Evolutionary conservation across 2,797 vertebrate species (phyloP), one percentile per base, ranked within the genome.

Genomic region (Bovichtus diacanthus): DNA sequence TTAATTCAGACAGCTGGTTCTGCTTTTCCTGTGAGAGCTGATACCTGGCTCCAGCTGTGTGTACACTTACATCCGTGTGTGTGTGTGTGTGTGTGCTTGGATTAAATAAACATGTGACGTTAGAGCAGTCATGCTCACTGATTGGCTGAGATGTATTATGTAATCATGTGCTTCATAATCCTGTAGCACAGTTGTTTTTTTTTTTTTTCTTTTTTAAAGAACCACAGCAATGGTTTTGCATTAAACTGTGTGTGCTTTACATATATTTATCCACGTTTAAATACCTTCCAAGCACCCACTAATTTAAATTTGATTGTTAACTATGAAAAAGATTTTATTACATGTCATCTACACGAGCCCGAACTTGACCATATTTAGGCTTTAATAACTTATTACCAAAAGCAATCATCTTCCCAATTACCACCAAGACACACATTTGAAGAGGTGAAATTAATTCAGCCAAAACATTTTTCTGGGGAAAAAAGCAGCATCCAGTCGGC

Each of bases 31-130:
- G 29, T 70, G 67, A 74, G 77, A 81, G n/a, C 67, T 58, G 78
- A 87, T 71, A 80, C 81, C 67, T 59, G 31, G 16, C 44, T 68
- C 66, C 88, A 81, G 85, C 77, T 84, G 84, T 85, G 85, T 74
- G 62, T 78, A 64, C 54, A 5, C 70, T 76, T 36, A 58, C 61
- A 54, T 82, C 70, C 61, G 50, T 27, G 1, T 72, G 51, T 29
- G 58, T n/a, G 36, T 54, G 49, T 18, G 18, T 36, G 54, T 44
- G 18, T 46, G 44, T 19, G 9, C 50, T 47, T 78, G 61, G 58
- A 77, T 71, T 80, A 72, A 70, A 55, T 74, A 65, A 76, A 41
- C 62, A 27, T 2, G 27, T 85, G 83, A 84, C 55, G 49, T 79
- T 2, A 44, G 44, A 50, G 56, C 50, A 21, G 51, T 23, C 7